Base-by-base conservation (phyloP, 2,888 invertebrate genomes). In the Drosophila putrida region DNA sequence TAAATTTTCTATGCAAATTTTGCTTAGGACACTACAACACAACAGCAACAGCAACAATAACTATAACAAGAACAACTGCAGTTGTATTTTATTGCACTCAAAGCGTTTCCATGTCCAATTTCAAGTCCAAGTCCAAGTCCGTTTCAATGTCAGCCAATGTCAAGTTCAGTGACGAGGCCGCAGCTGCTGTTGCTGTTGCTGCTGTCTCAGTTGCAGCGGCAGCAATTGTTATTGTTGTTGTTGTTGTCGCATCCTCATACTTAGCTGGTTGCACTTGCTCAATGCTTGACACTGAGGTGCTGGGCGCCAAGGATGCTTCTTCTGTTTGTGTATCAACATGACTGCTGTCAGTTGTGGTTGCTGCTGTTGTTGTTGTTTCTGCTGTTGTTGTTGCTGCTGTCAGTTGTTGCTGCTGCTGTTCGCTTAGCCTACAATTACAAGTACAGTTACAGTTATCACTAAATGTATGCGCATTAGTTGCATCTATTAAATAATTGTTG, bases 391-490 rank as follows among this genome's bases (percentile, higher is more conserved):
- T 4, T 55, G 55, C 13, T 64, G 59, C n/a, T 67, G 57, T 15
- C 41, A 15, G 43, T 35, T 13, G 58, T n/a, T 58, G 77, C 6
- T 65, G 63, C 27, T 62, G 65, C 33, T 63, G 55, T 33, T 75
- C 68, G 71, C 76, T 84, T 87, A 85, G 73, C 25, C 74, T 85
- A 89, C 73, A 83, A 88, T 85, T 86, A 86, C 87, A 89, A 71
- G 80, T 90, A 90, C 79, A 88, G 73, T 80, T 90, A 90, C 78
- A 82, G 76, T 71, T 90, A 86, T 80, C 81, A 82, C 82, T 90
- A 88, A 76, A 78, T 69, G 83, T 89, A 89, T 88, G 90, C 80
- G 85, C 86, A 82, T 86, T 88, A 80, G 84, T 71, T 83, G 84
- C 87, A 80, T 66, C 81, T 69, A 79, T 70, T 59, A 74, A 71